These are phyloP conservation scores for Daubentonia madagascariensis DNA, from an alignment of 2,113 vertebrate genomes.

Conservation along the genomic window DNA sequence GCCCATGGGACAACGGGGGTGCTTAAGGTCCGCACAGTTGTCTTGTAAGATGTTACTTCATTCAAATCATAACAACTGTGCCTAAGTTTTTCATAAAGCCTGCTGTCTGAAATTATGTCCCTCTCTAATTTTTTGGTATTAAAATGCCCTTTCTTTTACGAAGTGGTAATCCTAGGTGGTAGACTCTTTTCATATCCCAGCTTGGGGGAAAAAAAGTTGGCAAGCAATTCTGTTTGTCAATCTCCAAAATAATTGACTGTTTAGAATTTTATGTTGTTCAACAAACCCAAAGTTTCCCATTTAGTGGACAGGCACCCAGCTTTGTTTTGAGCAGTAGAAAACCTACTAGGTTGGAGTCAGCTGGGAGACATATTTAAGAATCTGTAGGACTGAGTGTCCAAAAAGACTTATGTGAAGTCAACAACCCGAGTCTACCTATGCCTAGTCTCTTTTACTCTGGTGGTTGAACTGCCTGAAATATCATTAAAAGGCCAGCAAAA, in stretches of 20 bases:
- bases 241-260: not conserved
- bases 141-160: constrained; percentile 17
- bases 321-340: not conserved
- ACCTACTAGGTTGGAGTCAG: not conserved
- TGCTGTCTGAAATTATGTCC: not conserved
- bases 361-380: not conserved
- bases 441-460: not conserved
- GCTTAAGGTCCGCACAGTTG: not conserved
- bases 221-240: not conserved
- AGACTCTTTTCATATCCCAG: not conserved
- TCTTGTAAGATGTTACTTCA: not conserved
- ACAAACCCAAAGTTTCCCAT: not conserved
- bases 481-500: not conserved
- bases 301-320: not conserved
- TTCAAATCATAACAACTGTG: not conserved
- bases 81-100: not conserved
- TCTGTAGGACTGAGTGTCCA: not conserved
- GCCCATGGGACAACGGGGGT: fast-evolving
- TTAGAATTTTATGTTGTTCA: not conserved
- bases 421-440: not conserved
- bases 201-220: not conserved
- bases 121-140: not conserved
- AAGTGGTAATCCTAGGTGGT: not conserved
- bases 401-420: not conserved
- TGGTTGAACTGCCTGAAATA: not conserved